These are phyloP conservation scores for Myanophis thanlyinensis DNA, from an alignment of 2,113 vertebrate genomes.

Conservation along the genomic window DNA sequence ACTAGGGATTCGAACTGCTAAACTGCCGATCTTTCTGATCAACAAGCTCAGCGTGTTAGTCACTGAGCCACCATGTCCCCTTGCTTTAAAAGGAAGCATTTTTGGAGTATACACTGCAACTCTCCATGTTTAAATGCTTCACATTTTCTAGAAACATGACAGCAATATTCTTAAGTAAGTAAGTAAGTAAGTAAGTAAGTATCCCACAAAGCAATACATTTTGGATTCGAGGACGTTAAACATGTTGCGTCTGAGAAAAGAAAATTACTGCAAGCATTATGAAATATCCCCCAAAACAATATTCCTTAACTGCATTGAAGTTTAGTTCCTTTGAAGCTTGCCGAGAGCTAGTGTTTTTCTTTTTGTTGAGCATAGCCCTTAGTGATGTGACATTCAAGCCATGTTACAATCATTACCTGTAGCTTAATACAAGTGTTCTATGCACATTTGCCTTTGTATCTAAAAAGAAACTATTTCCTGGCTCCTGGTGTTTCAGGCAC, in stretches of 20 bases:
- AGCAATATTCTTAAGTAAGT: background rate
- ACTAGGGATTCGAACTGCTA: too few species aligned
- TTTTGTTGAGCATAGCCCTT: background rate
- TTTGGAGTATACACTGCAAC: background rate
- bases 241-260: background rate
- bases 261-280: background rate
- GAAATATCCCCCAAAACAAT: background rate
- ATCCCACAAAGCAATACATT: background rate
- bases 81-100: background rate
- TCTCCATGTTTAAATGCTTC: background rate
- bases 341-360: background rate
- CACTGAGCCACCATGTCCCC: too few species aligned
- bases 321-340: background rate
- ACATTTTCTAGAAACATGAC: background rate
- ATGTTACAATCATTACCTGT: slow-evolving; percentile 29
- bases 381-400: slow-evolving; percentile 13
- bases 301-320: background rate
- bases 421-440: slow-evolving; percentile 24
- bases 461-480: slow-evolving; percentile 17
- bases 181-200: background rate
- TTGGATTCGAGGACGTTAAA: background rate
- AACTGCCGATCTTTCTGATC: too few species aligned
- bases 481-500: slow-evolving; percentile 15
- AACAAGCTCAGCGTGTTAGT: too few species aligned
- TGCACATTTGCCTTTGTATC: slow-evolving; percentile 28